These are phyloP conservation scores for Otus sunia DNA, from an alignment of 2,113 vertebrate genomes.

Conservation along the genomic window DNA sequence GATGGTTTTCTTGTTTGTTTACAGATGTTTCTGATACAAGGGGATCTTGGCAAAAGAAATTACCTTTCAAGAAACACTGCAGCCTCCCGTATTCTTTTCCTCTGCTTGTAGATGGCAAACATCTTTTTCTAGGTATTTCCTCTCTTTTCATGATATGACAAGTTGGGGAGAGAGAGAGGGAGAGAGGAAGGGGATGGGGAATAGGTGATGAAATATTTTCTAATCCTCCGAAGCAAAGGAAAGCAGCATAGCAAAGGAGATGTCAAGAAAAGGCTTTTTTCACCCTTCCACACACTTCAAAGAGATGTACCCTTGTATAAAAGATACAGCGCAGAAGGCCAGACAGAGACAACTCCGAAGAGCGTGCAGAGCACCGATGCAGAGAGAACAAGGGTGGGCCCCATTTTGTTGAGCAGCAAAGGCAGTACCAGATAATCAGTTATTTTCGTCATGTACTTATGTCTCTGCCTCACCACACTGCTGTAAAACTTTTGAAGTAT, in stretches of 20 bases:
- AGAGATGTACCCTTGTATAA: background rate
- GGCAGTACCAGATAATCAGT: constrained; percentile 25
- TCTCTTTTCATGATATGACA: constrained; percentile 26
- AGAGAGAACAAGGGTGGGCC: background rate
- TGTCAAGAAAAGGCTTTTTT: background rate
- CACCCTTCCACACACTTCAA: background rate
- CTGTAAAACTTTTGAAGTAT: constrained; percentile 53
- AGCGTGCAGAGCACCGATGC: background rate
- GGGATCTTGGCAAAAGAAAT: constrained; percentile 10
- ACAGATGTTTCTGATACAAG: background rate
- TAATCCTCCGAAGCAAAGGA: constrained; percentile 43
- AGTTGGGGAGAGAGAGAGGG: background rate
- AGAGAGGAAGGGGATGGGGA: background rate
- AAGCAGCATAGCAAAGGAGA: constrained; percentile 41
- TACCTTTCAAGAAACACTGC: constrained; percentile 21
- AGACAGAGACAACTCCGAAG: background rate
- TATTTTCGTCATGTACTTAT: constrained; percentile 33
- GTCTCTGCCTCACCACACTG: constrained; percentile 1
- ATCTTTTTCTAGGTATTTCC: constrained; percentile 28
- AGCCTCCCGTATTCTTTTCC: background rate
- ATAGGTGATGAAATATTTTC: constrained; percentile 55
- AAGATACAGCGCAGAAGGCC: background rate
- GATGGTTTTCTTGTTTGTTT: background rate
- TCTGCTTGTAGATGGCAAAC: constrained; percentile 10
- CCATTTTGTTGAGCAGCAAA: constrained; percentile 38